phyloP scores from a whole-genome alignment of 2,797 vertebrate genomes.

The Sphenodon punctatus region DNA sequence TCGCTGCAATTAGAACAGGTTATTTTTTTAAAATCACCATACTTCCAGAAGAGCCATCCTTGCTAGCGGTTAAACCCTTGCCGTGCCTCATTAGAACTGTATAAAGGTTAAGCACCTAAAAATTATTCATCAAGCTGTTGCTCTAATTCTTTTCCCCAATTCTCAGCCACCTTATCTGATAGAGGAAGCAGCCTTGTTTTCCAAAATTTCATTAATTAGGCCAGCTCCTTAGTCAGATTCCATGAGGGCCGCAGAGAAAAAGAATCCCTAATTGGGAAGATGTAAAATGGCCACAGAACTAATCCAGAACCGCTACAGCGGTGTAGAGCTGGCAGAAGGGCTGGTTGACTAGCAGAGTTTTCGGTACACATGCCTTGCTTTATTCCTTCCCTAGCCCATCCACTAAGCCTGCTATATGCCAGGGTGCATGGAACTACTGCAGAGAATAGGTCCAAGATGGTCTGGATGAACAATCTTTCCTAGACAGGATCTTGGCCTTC shows the following conservation, averaged over 20 bases:
- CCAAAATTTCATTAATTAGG: no score
- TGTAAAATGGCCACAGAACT: not conserved
- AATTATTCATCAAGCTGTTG: not conserved
- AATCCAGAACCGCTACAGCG: not conserved
- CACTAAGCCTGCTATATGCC: not conserved
- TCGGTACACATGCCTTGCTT: not conserved
- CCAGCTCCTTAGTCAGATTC: not conserved
- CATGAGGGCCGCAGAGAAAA: no score
- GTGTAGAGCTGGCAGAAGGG: no score
- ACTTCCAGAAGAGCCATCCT: not conserved
- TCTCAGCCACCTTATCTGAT: not conserved
- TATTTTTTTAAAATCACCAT: not conserved
- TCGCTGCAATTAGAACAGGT: not conserved
- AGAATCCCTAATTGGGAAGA: not conserved
- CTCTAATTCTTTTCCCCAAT: not conserved
- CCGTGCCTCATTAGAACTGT: not conserved
- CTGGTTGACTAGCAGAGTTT: not conserved
- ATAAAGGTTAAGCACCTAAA: not conserved
- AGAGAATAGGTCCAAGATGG: not conserved
- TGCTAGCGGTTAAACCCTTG: not conserved
- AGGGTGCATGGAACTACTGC: fast-evolving
- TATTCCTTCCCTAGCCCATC: not conserved
- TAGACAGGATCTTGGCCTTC: not conserved
- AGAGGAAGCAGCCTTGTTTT: no score
- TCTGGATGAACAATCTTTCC: fast-evolving